Percentiles rank a stretch among this genome's conserved stretches.
Evolutionary conservation across 2,113 vertebrate species (phyloP).

Genomic region (Clarias gariepinus): DNA sequence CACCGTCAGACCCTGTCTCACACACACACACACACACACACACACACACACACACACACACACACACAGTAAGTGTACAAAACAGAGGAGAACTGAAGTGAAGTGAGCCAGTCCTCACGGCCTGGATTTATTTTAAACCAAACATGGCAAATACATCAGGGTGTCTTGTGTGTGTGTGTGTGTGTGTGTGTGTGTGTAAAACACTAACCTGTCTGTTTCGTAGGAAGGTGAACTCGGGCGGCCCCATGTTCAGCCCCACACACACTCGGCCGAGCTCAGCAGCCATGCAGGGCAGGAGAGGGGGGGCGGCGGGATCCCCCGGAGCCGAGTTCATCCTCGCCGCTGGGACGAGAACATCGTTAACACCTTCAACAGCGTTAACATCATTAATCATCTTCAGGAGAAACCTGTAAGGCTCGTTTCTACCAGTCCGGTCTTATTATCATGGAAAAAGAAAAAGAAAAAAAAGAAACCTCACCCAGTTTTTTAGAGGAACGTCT

Average conservation of each 20-base stretch:
- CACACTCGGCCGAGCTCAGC: conserved; percentile 85
- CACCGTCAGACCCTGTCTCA: conserved; percentile 80
- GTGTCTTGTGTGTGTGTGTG: not conserved
- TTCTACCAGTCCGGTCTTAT: not conserved
- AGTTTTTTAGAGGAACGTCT: conserved; percentile 83
- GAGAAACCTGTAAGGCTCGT: not conserved
- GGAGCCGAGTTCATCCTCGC: conserved; percentile 78
- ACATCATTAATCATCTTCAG: too few species aligned
- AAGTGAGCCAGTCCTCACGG: not conserved
- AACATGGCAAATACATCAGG: not conserved
- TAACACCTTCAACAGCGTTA: not conserved
- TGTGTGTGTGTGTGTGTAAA: not conserved
- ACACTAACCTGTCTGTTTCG: conserved; percentile 84
- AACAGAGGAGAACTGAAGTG: not conserved
- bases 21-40: not conserved
- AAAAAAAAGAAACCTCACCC: conserved; percentile 62
- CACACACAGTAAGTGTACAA: not conserved
- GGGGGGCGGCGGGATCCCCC: conserved; percentile 61
- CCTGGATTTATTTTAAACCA: too few species aligned
- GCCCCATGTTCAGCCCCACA: conserved; percentile 83
- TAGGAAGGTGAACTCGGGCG: conserved; percentile 88
- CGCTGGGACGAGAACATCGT: conserved; percentile 65
- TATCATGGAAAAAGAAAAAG: not conserved
- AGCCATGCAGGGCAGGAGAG: conserved; percentile 74
- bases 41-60: not conserved